Base-by-base conservation (phyloP, 2,113 vertebrate species). In the Psilopogon haemacephalus region DNA sequence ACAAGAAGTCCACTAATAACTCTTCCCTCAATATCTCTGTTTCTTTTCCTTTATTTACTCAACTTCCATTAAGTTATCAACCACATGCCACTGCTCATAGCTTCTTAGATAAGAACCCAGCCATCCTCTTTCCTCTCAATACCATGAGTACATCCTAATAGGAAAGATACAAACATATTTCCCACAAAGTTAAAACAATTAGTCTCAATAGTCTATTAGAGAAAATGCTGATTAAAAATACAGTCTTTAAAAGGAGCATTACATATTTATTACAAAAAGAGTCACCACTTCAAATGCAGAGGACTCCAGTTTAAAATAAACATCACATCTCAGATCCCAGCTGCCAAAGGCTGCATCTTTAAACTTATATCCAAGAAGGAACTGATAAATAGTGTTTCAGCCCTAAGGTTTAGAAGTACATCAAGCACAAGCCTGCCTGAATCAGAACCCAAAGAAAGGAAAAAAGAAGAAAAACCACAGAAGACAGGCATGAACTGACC, bases 1-100 rank as follows among this genome's bases (percentile, higher is more conserved):
- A 96, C 82, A 95, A 94, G 68, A 94, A 89, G 77, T 60, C 82
- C 65, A 85, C 85, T 96, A 96, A 95, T 97, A 69, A 96, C 94
- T 96, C 90, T 91, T 54, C 92, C 79, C 87, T 80, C 33, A 59
- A 86, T 95, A 92, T 77, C 50, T 94, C 86, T 79, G 68, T 40
- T 93, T 90, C 91, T 95, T 95, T 95, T 95, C 65, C 93, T 96
- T 94, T 94, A 97, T 93, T 96, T 97, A 96, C 94, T 85, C 87
- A 95, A 59, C 79, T 96, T 94, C 91, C 90, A 95, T 96, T 95
- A 97, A 93, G 86, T 94, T 95, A 97, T 95, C 95, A 88, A 87
- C 80, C 92, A 96, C 85, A 94, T 91, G 92, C 87, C 89, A 93
- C 80, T 93, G 93, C 92, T 97, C 85, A 87, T 88, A 93, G 58